Conservation (phyloP, 1,140 invertebrate species). For the Bombus consobrinus region DNA sequence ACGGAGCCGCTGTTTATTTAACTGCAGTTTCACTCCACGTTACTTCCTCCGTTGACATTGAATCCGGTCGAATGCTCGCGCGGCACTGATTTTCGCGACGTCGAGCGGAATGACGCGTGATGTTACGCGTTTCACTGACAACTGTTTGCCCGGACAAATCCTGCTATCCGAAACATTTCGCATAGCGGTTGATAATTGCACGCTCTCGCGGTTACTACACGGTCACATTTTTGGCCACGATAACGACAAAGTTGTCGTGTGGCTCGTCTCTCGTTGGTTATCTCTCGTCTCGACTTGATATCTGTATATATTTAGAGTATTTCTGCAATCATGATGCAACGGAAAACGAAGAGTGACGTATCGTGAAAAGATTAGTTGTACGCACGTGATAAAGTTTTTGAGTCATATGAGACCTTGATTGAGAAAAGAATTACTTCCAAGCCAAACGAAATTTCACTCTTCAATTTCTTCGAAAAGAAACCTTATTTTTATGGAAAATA, state of each 20-base stretch:
- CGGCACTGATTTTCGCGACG: neutral
- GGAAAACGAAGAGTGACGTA: neutral
- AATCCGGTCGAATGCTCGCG: neutral
- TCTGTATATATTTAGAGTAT: neutral
- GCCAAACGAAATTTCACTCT: neutral
- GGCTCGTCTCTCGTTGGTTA: neutral
- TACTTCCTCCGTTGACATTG: neutral
- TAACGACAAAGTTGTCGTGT: neutral
- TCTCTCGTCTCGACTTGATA: neutral
- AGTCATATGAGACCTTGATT: neutral
- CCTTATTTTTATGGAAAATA: neutral
- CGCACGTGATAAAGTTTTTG: neutral
- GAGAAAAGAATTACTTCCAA: neutral
- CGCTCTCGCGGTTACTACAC: neutral
- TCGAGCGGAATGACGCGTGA: neutral
- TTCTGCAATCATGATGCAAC: neutral
- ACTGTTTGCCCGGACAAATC: neutral
- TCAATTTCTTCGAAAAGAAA: neutral
- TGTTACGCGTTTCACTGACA: conserved; percentile 9
- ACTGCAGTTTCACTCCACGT: neutral
- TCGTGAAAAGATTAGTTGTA: neutral
- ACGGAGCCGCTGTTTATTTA: conserved; percentile 25
- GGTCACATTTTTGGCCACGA: conserved; percentile 16
- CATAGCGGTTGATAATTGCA: neutral
- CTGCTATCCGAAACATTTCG: conserved; percentile 5